phyloP scores from a whole-genome alignment of 2,888 invertebrate genomes.

The Notodonta ziczac region DNA sequence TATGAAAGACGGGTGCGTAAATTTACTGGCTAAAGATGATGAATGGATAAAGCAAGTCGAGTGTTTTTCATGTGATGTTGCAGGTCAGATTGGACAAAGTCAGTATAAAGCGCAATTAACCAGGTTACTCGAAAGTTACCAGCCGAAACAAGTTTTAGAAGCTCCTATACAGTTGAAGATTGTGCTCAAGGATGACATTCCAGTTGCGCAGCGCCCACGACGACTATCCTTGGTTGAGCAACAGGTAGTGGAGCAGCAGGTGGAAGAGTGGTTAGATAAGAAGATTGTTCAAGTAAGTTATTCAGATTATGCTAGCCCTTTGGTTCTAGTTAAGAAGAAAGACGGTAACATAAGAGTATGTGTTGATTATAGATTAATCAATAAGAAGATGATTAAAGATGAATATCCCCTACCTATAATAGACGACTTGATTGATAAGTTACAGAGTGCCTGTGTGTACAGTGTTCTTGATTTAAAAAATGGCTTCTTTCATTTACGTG shows the following conservation, averaged over 20 bases:
- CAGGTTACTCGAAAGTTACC: not conserved
- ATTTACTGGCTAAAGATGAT: not conserved
- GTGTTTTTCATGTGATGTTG: not conserved
- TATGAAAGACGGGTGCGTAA: not conserved
- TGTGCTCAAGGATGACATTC: not conserved
- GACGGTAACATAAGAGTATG: slow-evolving; percentile 37
- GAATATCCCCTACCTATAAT: slow-evolving; percentile 56
- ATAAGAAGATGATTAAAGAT: slow-evolving; percentile 10
- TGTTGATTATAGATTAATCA: slow-evolving; percentile 48
- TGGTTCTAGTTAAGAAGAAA: slow-evolving; percentile 12
- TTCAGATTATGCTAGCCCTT: slow-evolving; percentile 13
- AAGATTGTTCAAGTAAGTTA: slow-evolving; percentile 6
- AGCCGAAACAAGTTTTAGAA: not conserved
- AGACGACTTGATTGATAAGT: slow-evolving; percentile 56
- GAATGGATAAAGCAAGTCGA: not conserved
- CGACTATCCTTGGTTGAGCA: not conserved
- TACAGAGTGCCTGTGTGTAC: slow-evolving; percentile 35
- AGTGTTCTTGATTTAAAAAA: slow-evolving; percentile 47
- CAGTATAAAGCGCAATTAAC: not conserved
- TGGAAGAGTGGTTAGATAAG: slow-evolving; percentile 8
- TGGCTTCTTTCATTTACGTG: slow-evolving; percentile 54
- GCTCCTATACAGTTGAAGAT: slow-evolving; percentile 1
- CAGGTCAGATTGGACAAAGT: not conserved
- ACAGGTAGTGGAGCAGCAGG: slow-evolving; percentile 1
- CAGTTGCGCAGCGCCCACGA: not conserved